Evolutionary conservation across 2,888 invertebrate species (phyloP), one percentile per base, ranked within the genome.

Genomic region (Agelastica alni): DNA sequence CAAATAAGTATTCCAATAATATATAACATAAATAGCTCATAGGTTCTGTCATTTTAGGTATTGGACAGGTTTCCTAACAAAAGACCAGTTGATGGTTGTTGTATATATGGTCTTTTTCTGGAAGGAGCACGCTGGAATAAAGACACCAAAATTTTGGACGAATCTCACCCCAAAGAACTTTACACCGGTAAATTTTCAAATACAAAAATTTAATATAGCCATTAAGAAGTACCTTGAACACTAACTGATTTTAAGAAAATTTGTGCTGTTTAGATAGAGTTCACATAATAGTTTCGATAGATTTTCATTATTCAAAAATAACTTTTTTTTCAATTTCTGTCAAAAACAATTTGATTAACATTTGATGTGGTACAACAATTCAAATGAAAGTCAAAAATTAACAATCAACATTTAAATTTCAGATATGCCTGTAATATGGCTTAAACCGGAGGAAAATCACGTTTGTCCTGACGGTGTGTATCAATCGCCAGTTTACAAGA

Each of bases 41-140:
- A n/a, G n/a, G n/a, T n/a, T n/a, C n/a, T n/a, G n/a, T n/a, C 49
- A 41, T 58, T 53, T 16, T 45, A 85, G 85, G 78, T 84, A 1
- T 63, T 83, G 10, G 41, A 70, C 0, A 64, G 64, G 0, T 67
- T 75, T 1, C 85, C 86, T 0, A 59, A 62, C 0, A 75, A 77
- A 63, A 75, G 80, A 60, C 82, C 82, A 0, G 74, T 72, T 0
- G 83, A 86, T 66, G 87, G 87, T 0, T 86, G 86, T 61, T 83
- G 81, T 58, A 82, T 87, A 34, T 80, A 83, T 49, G 87, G 87
- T 0, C 71, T 92, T 53, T 92, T 80, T 73, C 72, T 91, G 43
- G 91, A 91, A 73, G 91, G 91, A 0, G 87, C 87, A n/a, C 78
- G 88, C 31, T 92, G 90, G 90, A 85, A 87, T 71, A 65, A 71